Conservation (phyloP, 2,797 vertebrate species). For the Orestias chungarensis region DNA sequence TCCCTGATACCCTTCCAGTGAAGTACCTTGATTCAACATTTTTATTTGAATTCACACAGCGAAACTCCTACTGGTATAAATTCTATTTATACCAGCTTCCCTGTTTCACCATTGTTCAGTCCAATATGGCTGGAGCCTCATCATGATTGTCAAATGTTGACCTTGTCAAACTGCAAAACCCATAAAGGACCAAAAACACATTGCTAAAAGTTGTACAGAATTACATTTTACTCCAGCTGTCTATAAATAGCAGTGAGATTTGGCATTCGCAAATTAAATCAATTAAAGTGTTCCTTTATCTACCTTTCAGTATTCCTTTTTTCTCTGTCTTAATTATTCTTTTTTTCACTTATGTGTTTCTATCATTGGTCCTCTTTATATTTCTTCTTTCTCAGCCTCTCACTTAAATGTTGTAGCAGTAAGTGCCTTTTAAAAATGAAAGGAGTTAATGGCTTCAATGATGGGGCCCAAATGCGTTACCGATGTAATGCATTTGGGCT, state of each 20-base stretch:
- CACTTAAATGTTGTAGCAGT: slow-evolving; percentile 68
- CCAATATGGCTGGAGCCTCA: no score
- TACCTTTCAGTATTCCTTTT: slow-evolving; percentile 13
- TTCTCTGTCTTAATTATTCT: background rate
- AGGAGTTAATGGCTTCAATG: slow-evolving; percentile 69
- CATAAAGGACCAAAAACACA: no score
- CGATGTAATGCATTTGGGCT: slow-evolving; percentile 73
- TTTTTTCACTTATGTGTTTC: slow-evolving; percentile 4
- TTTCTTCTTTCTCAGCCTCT: slow-evolving; percentile 32
- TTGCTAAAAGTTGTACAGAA: background rate
- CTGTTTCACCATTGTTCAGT: no score
- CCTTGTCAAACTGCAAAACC: no score
- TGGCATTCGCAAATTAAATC: slow-evolving; percentile 29
- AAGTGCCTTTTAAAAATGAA: slow-evolving; percentile 64
- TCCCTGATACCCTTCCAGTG: no score
- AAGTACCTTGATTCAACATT: no score
- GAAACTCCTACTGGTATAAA: no score
- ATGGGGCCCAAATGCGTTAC: slow-evolving; percentile 68
- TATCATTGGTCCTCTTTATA: slow-evolving; percentile 13
- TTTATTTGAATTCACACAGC: no score
- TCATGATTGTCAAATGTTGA: no score
- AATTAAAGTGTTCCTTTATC: slow-evolving; percentile 17
- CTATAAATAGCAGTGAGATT: slow-evolving; percentile 7
- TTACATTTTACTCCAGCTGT: no score
- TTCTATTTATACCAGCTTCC: no score